Base-by-base conservation (phyloP, 2,797 vertebrate species). In the Remorina albescens region DNA sequence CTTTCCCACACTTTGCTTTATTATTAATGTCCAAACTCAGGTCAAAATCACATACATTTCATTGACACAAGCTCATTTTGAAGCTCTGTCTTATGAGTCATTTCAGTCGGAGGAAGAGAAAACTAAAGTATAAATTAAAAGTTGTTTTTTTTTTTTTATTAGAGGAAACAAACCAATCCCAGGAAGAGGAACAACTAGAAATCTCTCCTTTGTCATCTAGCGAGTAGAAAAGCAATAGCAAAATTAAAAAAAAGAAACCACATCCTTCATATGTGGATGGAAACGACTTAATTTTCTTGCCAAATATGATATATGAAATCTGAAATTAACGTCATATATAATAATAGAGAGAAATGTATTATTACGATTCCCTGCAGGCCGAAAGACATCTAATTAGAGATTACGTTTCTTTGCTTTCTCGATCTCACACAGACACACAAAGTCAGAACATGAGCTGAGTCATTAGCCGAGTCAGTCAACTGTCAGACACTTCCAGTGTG, bases 321-420 rank as follows among this genome's bases (percentile, higher is more conserved):
- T n/a, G 23, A 76, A 71, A 63, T 64, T 30, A 73, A 81, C 23
- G 63, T 67, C 28, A 65, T 7, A 26, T 61, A 21, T 60, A 76
- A 78, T 71, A 76, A 82, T 15, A 69, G 55, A 71, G 18, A 57
- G 30, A 44, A 37, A 42, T 50, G 34, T 71, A 46, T 67, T 57
- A 62, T 23, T n/a, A 56, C 41, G 67, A 61, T 69, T 16, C 23
- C 37, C 28, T 5, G 6, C 4, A 26, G 51, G 23, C n/a, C 59
- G 44, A 77, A 74, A 57, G 62, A 34, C 6, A 56, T 36, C 3
- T 60, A 75, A 71, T 75, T 67, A 65, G n/a, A 19, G 36, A 71
- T 71, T 81, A 55, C 5, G 65, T 71, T 63, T 60, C 6, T 71
- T 39, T 51, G 11, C 39, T 50, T 8, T 36, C 19, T 25, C 42